phyloP scores from a whole-genome alignment of 2,113 vertebrate genomes.

The Calypte anna region DNA sequence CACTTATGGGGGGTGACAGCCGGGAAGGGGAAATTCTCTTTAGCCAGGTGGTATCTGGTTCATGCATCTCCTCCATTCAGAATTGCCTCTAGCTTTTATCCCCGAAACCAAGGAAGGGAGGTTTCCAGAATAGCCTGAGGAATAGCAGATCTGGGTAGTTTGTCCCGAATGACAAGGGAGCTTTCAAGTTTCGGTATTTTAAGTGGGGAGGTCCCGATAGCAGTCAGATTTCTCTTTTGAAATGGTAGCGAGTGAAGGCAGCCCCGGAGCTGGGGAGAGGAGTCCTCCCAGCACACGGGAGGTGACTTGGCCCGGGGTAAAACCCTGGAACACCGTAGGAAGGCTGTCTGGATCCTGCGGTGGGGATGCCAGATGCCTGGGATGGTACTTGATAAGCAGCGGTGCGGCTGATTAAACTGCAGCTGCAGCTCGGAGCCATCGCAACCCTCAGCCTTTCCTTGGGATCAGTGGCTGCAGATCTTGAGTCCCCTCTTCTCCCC shows the following conservation, averaged over 20 bases:
- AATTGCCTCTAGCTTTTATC: not conserved
- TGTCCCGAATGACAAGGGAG: not conserved
- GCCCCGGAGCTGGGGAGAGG: rapidly evolving
- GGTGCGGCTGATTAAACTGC: not conserved
- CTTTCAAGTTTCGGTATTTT: not conserved
- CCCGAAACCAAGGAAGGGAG: not conserved
- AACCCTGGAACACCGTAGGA: rapidly evolving
- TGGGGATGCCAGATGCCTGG: not conserved
- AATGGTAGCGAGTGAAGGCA: not conserved
- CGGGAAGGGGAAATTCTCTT: not conserved
- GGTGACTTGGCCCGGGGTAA: not conserved
- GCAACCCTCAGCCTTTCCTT: not conserved
- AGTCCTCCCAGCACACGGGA: not conserved
- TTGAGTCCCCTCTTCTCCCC: not conserved
- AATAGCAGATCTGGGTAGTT: not conserved
- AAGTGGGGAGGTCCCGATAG: not conserved
- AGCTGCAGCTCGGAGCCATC: not conserved
- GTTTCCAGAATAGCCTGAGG: not conserved
- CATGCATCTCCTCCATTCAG: not conserved
- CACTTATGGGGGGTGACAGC: not conserved
- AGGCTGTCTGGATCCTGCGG: not conserved
- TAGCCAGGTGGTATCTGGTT: rapidly evolving
- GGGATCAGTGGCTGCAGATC: not conserved
- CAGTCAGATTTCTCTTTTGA: not conserved
- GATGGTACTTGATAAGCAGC: not conserved